These are phyloP conservation scores for Drosophila hamatofila DNA, from an alignment of 2,888 invertebrate species.

Conservation along the genomic window DNA sequence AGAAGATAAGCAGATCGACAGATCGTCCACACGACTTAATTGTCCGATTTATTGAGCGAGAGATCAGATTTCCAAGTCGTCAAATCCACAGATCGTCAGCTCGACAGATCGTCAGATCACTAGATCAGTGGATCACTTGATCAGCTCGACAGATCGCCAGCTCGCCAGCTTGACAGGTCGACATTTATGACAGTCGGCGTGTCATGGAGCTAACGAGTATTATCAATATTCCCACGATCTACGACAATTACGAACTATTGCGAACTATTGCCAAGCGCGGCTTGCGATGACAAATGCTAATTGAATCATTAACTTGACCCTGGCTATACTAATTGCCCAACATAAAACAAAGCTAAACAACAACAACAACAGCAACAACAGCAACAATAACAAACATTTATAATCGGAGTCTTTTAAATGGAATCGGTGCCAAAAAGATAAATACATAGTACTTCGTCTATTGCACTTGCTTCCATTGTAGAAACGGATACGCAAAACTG, in stretches of 20 bases:
- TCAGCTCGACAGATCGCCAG: not conserved
- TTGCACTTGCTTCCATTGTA: not conserved
- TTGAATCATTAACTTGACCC: constrained; percentile 77
- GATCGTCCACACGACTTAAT: not conserved
- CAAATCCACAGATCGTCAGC: not conserved
- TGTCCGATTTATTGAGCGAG: not conserved
- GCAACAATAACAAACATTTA: constrained; percentile 17
- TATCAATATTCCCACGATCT: constrained; percentile 77
- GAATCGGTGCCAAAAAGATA: constrained; percentile 37
- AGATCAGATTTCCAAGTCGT: not conserved
- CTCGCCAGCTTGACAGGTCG: not conserved
- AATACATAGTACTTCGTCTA: not conserved
- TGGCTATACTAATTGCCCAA: constrained; percentile 70
- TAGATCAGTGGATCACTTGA: not conserved
- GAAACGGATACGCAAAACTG: constrained; percentile 32
- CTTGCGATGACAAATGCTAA: constrained; percentile 74
- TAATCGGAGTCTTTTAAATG: constrained; percentile 32
- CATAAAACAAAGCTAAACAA: constrained; percentile 57
- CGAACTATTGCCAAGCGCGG: constrained; percentile 26
- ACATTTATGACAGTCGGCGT: constrained; percentile 27
- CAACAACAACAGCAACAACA: constrained; percentile 33
- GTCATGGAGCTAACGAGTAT: constrained; percentile 39
- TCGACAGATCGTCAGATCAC: not conserved
- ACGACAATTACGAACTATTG: constrained; percentile 63
- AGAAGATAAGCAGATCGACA: not conserved